A percentile compares a stretch with the other conserved stretches of the same genome.
phyloP scores from a whole-genome alignment of 2,888 invertebrate species.

The Clivina fossor region DNA sequence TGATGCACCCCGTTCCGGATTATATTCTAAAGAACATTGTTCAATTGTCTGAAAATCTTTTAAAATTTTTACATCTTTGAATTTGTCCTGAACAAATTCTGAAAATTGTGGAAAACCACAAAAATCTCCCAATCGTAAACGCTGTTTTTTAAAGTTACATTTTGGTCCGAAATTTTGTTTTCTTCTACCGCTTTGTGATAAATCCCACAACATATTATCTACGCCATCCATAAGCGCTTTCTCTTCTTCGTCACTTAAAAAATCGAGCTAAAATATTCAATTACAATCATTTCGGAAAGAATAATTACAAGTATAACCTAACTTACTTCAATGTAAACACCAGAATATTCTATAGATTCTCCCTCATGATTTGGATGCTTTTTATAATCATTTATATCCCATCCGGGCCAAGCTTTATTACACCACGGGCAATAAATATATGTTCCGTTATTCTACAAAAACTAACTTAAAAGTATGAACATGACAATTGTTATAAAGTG shows the following conservation, averaged over 20 bases:
- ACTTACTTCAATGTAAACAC: slow-evolving; percentile 62
- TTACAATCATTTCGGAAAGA: neutral
- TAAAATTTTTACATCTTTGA: slow-evolving; percentile 63
- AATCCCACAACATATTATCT: slow-evolving; percentile 82
- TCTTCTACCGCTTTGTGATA: slow-evolving; percentile 92
- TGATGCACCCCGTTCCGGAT: slow-evolving; percentile 81
- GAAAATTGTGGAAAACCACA: slow-evolving; percentile 83
- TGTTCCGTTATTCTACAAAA: slow-evolving; percentile 57
- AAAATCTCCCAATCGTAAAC: slow-evolving; percentile 76
- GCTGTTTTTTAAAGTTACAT: slow-evolving; percentile 95
- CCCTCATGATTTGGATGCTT: slow-evolving; percentile 70
- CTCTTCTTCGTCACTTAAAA: slow-evolving; percentile 74
- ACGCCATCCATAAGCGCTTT: slow-evolving; percentile 64
- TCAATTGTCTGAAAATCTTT: slow-evolving; percentile 82
- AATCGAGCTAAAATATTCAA: slow-evolving; percentile 61
- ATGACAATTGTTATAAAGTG: slow-evolving; percentile 37
- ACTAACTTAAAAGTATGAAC: slow-evolving; percentile 48
- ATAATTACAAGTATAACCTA: neutral
- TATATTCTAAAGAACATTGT: slow-evolving; percentile 95
- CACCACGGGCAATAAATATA: slow-evolving; percentile 79
- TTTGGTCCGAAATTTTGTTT: slow-evolving; percentile 99
- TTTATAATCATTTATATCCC: slow-evolving; percentile 62
- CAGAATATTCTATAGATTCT: slow-evolving; percentile 63
- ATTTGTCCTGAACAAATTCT: slow-evolving; percentile 75
- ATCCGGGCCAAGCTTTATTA: slow-evolving; percentile 73